These are phyloP conservation scores for Sebastes schlegelii DNA, from an alignment of 2,113 vertebrate species.

Conservation along the genomic window DNA sequence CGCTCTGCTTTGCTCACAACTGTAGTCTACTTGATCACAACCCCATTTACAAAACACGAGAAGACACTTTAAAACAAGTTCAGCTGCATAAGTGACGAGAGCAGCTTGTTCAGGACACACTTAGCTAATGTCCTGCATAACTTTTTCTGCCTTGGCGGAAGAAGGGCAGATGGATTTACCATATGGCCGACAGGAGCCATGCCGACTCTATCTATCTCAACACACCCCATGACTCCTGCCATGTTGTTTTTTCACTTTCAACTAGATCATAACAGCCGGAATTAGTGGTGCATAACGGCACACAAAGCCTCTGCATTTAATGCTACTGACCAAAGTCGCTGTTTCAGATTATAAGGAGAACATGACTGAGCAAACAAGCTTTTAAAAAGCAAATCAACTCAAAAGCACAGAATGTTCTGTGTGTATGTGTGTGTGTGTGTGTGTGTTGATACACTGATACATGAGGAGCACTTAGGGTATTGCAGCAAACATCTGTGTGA, in stretches of 20 bases:
- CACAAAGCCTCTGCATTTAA: constrained; percentile 6
- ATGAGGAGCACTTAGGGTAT: constrained; percentile 16
- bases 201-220: constrained; percentile 38
- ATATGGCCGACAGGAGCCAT: constrained; percentile 70
- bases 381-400: neutral
- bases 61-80: constrained; percentile 19
- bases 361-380: constrained; percentile 2
- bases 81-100: constrained; percentile 27
- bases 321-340: neutral
- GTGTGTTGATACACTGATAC: neutral
- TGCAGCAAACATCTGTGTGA: constrained; percentile 45
- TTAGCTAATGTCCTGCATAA: constrained; percentile 39
- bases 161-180: constrained; percentile 73
- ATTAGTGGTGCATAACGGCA: neutral
- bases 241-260: constrained; percentile 18
- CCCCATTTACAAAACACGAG: neutral
- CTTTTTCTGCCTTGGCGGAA: constrained; percentile 50
- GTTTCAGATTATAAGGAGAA: constrained; percentile 1
- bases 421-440: neutral
- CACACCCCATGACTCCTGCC: neutral
- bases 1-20: neutral
- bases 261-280: constrained; percentile 25
- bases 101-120: constrained; percentile 37
- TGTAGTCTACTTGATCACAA: neutral
- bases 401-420: neutral